A percentile compares a stretch with the other conserved stretches of the same genome.
phyloP scores from a whole-genome alignment of 2,888 invertebrate genomes.

The Eupelmus urozonus region DNA sequence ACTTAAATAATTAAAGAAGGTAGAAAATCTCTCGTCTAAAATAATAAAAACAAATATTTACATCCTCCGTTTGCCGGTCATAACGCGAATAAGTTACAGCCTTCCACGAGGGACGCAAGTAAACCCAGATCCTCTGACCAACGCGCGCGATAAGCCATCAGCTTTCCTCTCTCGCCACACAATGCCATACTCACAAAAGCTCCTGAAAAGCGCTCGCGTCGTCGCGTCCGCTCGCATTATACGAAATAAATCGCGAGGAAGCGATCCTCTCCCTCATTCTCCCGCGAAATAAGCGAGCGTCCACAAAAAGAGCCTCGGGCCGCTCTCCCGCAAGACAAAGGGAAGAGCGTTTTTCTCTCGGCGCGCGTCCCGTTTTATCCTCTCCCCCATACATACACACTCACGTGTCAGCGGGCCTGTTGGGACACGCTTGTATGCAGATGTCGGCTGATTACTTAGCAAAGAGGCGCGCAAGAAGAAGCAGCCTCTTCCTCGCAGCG shows the following conservation, averaged over 20 bases:
- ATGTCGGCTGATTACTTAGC: conserved; percentile 61
- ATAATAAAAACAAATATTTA: conserved; percentile 35
- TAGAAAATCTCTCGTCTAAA: no score
- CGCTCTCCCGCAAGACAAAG: conserved; percentile 41
- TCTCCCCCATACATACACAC: neutral
- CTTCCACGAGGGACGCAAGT: no score
- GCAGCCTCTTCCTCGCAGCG: neutral
- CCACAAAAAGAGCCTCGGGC: no score
- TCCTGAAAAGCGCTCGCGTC: neutral
- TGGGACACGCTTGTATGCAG: conserved; percentile 67
- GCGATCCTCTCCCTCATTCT: no score
- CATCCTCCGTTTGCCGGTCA: conserved; percentile 34
- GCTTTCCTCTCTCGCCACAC: neutral
- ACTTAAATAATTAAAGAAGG: no score
- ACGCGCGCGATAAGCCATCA: conserved; percentile 40
- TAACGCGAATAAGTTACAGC: conserved; percentile 48
- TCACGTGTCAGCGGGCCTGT: conserved; percentile 47
- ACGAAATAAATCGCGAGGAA: conserved; percentile 53
- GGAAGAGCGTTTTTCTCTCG: conserved; percentile 44
- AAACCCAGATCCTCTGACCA: no score
- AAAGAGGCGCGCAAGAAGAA: conserved; percentile 15
- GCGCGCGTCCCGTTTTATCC: neutral
- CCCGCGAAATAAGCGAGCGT: neutral
- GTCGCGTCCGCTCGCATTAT: conserved; percentile 32
- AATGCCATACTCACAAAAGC: conserved; percentile 5